Conservation (phyloP, 2,797 vertebrate species). For the Eospalax fontanierii region DNA sequence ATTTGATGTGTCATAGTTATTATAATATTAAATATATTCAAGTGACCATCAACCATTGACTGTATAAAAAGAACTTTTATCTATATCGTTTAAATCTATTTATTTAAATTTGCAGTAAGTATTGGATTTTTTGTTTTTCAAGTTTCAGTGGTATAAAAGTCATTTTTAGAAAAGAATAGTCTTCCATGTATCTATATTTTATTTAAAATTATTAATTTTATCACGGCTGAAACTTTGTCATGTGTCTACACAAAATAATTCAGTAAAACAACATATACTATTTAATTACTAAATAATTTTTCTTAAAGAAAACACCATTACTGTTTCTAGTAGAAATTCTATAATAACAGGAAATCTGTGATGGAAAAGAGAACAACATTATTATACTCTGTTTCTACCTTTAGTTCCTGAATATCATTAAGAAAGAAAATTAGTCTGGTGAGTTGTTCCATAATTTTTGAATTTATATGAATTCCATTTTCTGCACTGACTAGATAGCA, state of each 20-base stretch:
- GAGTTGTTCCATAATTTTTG: slow-evolving; percentile 65
- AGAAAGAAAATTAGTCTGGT: slow-evolving; percentile 53
- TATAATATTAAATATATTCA: neutral
- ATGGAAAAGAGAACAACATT: neutral
- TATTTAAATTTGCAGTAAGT: neutral
- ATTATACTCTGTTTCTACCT: neutral
- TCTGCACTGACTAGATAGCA: slow-evolving; percentile 46
- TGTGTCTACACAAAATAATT: neutral
- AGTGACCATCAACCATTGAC: neutral
- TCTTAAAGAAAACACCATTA: neutral
- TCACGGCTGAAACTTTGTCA: neutral
- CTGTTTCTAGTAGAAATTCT: slow-evolving; percentile 3
- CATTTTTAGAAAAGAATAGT: neutral
- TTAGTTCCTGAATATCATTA: slow-evolving; percentile 58
- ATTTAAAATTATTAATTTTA: slow-evolving; percentile 19
- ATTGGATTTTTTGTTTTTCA: neutral
- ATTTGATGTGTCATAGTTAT: neutral
- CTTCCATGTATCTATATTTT: neutral
- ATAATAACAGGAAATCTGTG: neutral
- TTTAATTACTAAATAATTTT: slow-evolving; percentile 36
- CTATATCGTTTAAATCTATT: neutral
- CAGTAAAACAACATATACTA: neutral
- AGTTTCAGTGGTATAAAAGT: neutral
- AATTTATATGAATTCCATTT: slow-evolving; percentile 69
- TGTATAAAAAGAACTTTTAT: neutral